phyloP scores from a whole-genome alignment of 2,797 vertebrate species.

The Leptodactylus fallax region DNA sequence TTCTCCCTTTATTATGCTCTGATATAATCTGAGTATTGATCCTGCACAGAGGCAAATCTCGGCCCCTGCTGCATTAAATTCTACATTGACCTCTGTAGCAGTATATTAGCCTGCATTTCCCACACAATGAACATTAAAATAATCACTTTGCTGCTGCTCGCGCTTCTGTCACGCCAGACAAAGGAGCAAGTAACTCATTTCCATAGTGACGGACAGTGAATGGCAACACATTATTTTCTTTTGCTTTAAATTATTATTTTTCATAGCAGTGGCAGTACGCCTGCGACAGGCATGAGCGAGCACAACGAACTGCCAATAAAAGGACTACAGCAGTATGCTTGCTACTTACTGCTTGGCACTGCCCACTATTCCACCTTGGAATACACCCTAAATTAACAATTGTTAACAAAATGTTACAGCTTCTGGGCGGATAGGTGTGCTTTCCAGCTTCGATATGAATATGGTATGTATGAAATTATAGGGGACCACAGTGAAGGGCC shows the following conservation, averaged over 20 bases:
- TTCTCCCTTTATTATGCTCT: not conserved
- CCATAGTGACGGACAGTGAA: constrained; percentile 30
- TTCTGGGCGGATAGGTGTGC: too few species aligned
- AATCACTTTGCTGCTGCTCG: constrained; percentile 12
- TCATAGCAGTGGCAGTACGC: not conserved
- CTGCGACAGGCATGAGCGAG: not conserved
- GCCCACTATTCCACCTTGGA: not conserved
- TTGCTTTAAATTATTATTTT: constrained; percentile 25
- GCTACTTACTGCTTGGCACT: not conserved
- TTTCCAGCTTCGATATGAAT: not conserved
- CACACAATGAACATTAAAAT: constrained; percentile 39
- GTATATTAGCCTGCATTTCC: constrained; percentile 33
- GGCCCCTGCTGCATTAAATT: constrained; percentile 25
- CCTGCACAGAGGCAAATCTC: constrained; percentile 11
- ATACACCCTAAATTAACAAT: not conserved
- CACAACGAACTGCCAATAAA: not conserved
- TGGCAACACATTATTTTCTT: constrained; percentile 30
- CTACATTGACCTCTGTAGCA: not conserved
- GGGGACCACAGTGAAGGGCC: too few species aligned
- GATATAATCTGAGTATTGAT: constrained; percentile 50
- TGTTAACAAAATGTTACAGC: not conserved
- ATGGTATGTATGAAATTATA: too few species aligned
- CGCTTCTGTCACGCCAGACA: not conserved
- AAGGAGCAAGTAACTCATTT: constrained; percentile 22
- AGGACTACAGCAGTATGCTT: not conserved